phyloP scores from a whole-genome alignment of 2,888 invertebrate species.

The Mesodorylaimus sp. region DNA sequence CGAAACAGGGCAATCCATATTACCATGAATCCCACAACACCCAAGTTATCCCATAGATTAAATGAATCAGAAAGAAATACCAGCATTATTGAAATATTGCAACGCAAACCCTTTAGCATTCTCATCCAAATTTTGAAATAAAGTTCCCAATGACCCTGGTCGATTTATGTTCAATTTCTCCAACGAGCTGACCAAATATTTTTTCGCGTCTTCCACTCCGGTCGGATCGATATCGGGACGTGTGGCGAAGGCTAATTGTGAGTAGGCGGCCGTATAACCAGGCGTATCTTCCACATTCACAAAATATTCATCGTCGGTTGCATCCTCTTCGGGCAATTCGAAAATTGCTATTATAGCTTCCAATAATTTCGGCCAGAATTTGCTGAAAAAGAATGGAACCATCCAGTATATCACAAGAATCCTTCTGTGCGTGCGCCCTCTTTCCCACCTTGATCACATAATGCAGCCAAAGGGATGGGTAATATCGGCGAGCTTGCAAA shows the following conservation, averaged over 20 bases:
- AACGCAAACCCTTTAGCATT: too few species aligned
- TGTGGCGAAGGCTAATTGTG: constrained; percentile 66
- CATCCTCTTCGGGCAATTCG: constrained; percentile 68
- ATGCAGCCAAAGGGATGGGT: too few species aligned
- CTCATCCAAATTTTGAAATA: too few species aligned
- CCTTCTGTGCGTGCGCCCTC: too few species aligned
- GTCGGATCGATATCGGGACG: constrained; percentile 55
- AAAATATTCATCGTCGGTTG: constrained; percentile 51
- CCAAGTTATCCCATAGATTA: too few species aligned
- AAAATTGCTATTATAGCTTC: constrained; percentile 63
- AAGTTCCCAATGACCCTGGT: constrained; percentile 56
- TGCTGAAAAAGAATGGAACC: constrained; percentile 2
- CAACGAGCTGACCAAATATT: constrained; percentile 55
- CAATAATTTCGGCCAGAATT: constrained; percentile 35
- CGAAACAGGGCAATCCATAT: too few species aligned
- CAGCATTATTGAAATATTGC: too few species aligned
- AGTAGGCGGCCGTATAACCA: constrained; percentile 72
- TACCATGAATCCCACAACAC: too few species aligned
- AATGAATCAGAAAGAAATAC: too few species aligned
- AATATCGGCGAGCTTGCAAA: background rate
- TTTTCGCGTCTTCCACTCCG: constrained; percentile 45
- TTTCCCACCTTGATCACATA: too few species aligned
- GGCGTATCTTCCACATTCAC: constrained; percentile 60
- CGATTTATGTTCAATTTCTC: constrained; percentile 45
- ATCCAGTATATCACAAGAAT: too few species aligned